phyloP scores from a whole-genome alignment of 1,140 invertebrate genomes.

The Papilio polyxenes region DNA sequence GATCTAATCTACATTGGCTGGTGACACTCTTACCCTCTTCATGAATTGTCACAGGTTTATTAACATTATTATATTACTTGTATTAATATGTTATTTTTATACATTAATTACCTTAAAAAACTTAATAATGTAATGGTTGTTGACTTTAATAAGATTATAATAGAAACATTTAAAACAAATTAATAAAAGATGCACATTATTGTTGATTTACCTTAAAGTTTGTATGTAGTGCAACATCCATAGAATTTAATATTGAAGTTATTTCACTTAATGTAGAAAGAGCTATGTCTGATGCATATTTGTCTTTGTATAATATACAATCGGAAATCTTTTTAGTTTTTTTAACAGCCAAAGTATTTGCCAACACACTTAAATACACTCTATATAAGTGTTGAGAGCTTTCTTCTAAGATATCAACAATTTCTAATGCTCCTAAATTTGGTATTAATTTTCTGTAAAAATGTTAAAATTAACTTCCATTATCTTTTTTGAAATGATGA shows the following conservation, averaged over 20 bases:
- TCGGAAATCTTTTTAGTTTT: slow-evolving; percentile 64
- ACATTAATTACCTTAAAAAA: too few relatives aligned
- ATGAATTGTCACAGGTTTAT: too few relatives aligned
- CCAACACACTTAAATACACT: slow-evolving; percentile 70
- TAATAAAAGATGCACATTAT: neutral
- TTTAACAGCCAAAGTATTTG: slow-evolving; percentile 67
- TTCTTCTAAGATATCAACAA: slow-evolving; percentile 68
- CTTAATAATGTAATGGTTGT: too few relatives aligned
- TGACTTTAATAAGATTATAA: too few relatives aligned
- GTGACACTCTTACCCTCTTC: too few relatives aligned
- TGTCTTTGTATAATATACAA: slow-evolving; percentile 64
- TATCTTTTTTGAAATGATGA: slow-evolving; percentile 10
- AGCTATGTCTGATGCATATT: slow-evolving; percentile 71
- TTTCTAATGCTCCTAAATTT: slow-evolving; percentile 65
- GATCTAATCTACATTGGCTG: too few relatives aligned
- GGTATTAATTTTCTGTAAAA: slow-evolving; percentile 42
- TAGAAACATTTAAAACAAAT: too few relatives aligned
- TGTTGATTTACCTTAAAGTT: slow-evolving; percentile 63
- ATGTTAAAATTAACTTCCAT: neutral
- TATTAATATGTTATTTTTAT: too few relatives aligned
- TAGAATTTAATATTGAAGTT: slow-evolving; percentile 66
- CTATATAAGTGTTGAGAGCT: slow-evolving; percentile 70
- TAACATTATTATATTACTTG: too few relatives aligned
- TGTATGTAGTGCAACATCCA: slow-evolving; percentile 67
- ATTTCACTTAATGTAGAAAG: slow-evolving; percentile 67